These are phyloP conservation scores for Coecobrya sp. DNA, from an alignment of 2,888 invertebrate genomes.

Conservation along the genomic window DNA sequence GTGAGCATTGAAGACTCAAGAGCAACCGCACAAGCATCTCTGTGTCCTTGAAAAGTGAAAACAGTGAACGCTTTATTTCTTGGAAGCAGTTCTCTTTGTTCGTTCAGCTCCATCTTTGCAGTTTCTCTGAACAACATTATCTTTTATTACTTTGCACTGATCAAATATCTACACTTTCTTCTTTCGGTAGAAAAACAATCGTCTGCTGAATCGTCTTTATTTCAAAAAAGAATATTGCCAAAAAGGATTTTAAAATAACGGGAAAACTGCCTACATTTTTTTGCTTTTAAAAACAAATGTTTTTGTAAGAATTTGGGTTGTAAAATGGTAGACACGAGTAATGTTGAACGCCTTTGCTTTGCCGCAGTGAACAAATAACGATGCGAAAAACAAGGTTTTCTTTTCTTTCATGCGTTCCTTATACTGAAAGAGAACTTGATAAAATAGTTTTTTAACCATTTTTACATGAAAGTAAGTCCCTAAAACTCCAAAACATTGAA, in stretches of 20 bases:
- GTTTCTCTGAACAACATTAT: not conserved
- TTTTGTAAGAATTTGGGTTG: not conserved
- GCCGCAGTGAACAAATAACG: conserved; percentile 24
- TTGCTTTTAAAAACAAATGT: not conserved
- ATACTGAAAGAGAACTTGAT: not conserved
- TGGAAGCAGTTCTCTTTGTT: not conserved
- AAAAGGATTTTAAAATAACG: conserved; percentile 28
- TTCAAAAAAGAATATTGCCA: conserved; percentile 32
- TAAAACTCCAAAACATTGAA: conserved; percentile 34
- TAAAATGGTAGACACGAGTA: not conserved
- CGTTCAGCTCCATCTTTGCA: not conserved
- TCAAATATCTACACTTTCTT: not conserved
- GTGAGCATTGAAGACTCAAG: not conserved
- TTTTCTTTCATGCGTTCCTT: not conserved
- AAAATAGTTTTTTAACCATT: not conserved
- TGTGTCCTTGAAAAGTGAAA: conserved; percentile 43
- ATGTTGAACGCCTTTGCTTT: not conserved
- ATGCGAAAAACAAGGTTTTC: conserved; percentile 2
- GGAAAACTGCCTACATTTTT: conserved; percentile 14
- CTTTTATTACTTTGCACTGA: not conserved
- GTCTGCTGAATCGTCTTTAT: not conserved
- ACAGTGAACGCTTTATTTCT: conserved; percentile 11
- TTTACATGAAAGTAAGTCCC: not conserved
- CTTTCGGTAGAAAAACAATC: not conserved
- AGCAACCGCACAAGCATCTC: not conserved